Evolutionary conservation across 2,113 vertebrate genomes (phyloP).

Genomic region (Tachysurus fulvidraco): DNA sequence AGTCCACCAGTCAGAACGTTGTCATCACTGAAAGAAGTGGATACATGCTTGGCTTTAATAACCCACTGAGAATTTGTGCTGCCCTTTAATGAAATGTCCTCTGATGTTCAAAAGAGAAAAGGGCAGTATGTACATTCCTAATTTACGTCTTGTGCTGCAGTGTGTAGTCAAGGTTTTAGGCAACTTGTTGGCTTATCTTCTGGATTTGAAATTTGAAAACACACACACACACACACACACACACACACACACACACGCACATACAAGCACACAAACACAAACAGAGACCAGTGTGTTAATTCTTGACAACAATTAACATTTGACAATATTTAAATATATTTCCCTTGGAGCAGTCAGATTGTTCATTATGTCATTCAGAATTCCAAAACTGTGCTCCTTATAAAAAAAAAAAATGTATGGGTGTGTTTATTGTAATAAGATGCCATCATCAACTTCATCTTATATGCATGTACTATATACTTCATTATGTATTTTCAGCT

Average conservation of each 20-base stretch:
- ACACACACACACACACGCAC: conserved; percentile 6
- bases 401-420: conserved; percentile 6
- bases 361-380: conserved; percentile 14
- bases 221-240: conserved; percentile 11
- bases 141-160: background rate
- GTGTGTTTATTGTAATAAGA: conserved; percentile 1
- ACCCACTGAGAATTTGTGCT: background rate
- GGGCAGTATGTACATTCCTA: background rate
- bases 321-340: background rate
- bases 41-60: background rate
- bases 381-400: background rate
- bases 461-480: background rate
- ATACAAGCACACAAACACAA: background rate
- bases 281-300: background rate
- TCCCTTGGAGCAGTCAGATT: background rate
- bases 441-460: background rate
- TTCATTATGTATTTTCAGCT: background rate
- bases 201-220: background rate
- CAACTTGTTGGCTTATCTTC: background rate
- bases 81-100: background rate
- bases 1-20: background rate
- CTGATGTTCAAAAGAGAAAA: conserved; percentile 11
- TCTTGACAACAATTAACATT: background rate
- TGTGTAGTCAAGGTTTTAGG: background rate
- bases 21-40: background rate